Base-by-base conservation (phyloP, 2,888 invertebrate species). In the Parochlus steinenii region DNA sequence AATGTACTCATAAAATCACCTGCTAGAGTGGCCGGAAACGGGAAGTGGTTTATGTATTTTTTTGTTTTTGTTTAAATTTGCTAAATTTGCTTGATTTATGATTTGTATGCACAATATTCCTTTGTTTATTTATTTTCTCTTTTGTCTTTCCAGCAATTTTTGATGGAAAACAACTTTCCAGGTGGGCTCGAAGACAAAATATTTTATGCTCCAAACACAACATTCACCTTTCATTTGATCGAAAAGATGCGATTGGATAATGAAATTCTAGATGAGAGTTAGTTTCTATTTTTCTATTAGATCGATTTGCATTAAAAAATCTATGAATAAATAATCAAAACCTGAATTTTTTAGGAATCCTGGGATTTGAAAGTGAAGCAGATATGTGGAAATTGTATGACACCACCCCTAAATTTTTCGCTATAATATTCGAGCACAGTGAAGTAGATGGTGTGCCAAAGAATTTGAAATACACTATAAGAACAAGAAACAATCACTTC, bases 381-480 rank as follows among this genome's bases (percentile, higher is more conserved):
- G 36, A 36, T 10, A 29, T 29, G 4, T 35, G 34, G 36, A 29
- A 29, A 6, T 18, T 36, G 10, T 29, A 23, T 5, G 30, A 30
- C 25, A 4, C 30, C 1, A 12, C 15, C 8, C 17, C 36, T 4
- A 23, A 19, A 11, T 36, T 30, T 12, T 36, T 30, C 30, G 30
- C 30, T 2, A 17, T 36, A 10, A 16, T 36, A 2, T 36, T 36
- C 11, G 14, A 36, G 7, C 7, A 8, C 2, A 16, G 11, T 8
- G 12, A 11, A 31, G 24, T n/a, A n/a, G n/a, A 39, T 3, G 26
- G 19, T 8, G 5, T 45, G 47, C 51, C 55, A 0, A 40, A 48
- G 0, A 49, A 43, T 3, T 46, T 66, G 3, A 49, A 54, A 22
- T 69, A 68, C 47, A 61, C 62, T 1, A 56, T 69, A 14, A 57